Percentiles rank a stretch among this genome's conserved stretches.
phyloP scores from a whole-genome alignment of 2,113 vertebrate genomes.

The Corythaixoides concolor region DNA sequence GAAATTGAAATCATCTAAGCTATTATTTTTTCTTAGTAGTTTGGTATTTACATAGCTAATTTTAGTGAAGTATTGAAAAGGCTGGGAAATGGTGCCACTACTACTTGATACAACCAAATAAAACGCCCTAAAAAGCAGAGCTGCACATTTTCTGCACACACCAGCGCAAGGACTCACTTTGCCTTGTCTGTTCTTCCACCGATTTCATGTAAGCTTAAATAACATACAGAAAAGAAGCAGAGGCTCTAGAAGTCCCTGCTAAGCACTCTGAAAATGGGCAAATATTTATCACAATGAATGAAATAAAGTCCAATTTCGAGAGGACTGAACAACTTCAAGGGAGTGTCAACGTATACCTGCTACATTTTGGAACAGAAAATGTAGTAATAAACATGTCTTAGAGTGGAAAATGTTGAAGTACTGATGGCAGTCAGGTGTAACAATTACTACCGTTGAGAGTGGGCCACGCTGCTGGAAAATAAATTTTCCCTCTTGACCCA shows the following conservation, averaged over 20 bases:
- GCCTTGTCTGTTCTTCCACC: not conserved
- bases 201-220: not conserved
- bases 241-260: not conserved
- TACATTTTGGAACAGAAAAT: not conserved
- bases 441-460: not conserved
- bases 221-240: not conserved
- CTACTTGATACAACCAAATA: not conserved
- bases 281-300: not conserved
- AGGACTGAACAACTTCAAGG: not conserved
- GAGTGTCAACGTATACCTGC: not conserved
- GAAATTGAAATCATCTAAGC: not conserved
- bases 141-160: accelerated
- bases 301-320: not conserved
- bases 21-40: not conserved
- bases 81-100: not conserved
- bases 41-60: not conserved
- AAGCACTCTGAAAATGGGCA: not conserved
- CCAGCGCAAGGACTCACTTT: not conserved
- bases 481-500: not conserved
- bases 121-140: not conserved
- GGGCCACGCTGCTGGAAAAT: not conserved
- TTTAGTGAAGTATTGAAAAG: not conserved
- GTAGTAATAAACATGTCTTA: not conserved
- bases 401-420: not conserved
- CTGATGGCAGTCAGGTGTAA: not conserved